Base-by-base conservation (phyloP, 2,797 vertebrate genomes). In the Muscicapa striata region DNA sequence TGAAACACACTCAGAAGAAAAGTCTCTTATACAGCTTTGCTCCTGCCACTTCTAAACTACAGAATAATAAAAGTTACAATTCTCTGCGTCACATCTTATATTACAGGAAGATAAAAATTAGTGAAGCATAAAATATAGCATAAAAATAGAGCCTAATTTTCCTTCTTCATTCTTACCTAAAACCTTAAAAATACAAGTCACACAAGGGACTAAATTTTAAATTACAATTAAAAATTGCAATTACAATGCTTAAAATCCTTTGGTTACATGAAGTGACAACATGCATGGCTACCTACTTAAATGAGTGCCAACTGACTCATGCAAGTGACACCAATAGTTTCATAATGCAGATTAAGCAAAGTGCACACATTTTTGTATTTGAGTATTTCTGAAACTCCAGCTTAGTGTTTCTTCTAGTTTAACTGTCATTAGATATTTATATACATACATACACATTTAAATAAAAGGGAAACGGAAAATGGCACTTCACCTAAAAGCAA, bases 41-140 rank as follows among this genome's bases (percentile, higher is more conserved):
- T 90, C 70, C 86, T 87, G 54, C 49, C 52, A 62, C 61, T 77
- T 38, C 43, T 51, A 30, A 81, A 79, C 49, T 64, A 30, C 36
- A 9, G 15, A 75, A 40, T 19, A 85, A 52, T 51, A 81, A 45
- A 87, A 59, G 30, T 54, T 89, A 78, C 0, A 0, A 34, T 62
- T 92, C 57, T 68, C 48, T 87, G 36, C 40, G 83, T 93, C 76
- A 73, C 66, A 73, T 93, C 49, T 77, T 68, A 27, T 54, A 67
- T 78, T 81, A 83, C 51, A 69, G 34, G 19, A 90, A 78, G 20
- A 68, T 79, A 95, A 41, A 94, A 94, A 77, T 94, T 93, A 95
- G 57, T 80, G 57, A 95, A 96, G 83, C 85, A 77, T 88, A 87
- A 87, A 87, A 93, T 83, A 86, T 5, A 92, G 40, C 40, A 40